Evolutionary conservation across 1,140 invertebrate species (phyloP).

Genomic region (Leptinotarsa undecemlineata): DNA sequence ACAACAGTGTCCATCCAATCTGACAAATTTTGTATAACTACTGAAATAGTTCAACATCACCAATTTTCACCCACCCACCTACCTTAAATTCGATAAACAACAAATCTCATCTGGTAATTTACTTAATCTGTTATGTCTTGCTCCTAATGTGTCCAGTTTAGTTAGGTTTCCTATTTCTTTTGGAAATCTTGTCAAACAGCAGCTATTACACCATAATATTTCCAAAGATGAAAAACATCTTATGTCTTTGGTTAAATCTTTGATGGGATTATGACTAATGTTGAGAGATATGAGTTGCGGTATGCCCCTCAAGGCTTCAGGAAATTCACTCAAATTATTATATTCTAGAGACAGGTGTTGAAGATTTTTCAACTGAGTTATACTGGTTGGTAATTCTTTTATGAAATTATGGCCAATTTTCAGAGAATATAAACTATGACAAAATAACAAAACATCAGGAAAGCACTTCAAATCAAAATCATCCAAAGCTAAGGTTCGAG

Average conservation of each 20-base stretch:
- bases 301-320: conserved; percentile 62
- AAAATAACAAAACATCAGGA: conserved; percentile 60
- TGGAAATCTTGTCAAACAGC: conserved; percentile 62
- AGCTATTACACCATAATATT: conserved; percentile 72
- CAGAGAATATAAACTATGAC: conserved; percentile 60
- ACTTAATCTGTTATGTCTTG: conserved; percentile 63
- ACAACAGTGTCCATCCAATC: too few species aligned
- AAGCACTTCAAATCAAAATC: conserved; percentile 63
- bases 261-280: conserved; percentile 80
- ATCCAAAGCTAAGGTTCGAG: conserved; percentile 61
- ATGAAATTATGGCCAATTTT: conserved; percentile 65
- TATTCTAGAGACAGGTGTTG: conserved; percentile 64
- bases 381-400: conserved; percentile 53
- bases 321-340: conserved; percentile 69
- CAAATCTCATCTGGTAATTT: conserved; percentile 60
- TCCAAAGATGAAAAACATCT: conserved; percentile 74
- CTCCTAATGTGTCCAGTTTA: conserved; percentile 73
- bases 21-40: too few species aligned
- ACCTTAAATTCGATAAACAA: conserved; percentile 59
- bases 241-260: conserved; percentile 66
- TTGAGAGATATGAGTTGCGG: conserved; percentile 76
- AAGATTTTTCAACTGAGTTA: conserved; percentile 51
- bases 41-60: too few species aligned
- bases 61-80: conserved; percentile 50
- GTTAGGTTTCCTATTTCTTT: conserved; percentile 70